Evolutionary conservation across 2,888 invertebrate genomes (phyloP).

Genomic region (Catocala nupta): DNA sequence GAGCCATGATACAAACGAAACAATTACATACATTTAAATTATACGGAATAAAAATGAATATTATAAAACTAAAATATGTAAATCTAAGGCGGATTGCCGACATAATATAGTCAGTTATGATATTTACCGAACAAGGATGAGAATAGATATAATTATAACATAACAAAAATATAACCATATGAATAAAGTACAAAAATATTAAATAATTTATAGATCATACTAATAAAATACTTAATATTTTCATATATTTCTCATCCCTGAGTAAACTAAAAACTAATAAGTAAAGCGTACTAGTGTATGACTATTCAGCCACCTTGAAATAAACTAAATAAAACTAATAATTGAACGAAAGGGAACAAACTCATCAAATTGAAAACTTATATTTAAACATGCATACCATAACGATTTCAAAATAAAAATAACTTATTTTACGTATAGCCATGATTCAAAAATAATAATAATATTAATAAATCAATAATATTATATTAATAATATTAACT

Average conservation of each 20-base stretch:
- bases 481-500: too few relatives aligned
- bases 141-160: constrained; percentile 9
- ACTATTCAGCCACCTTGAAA: constrained; percentile 59
- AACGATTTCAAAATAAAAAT: constrained; percentile 22
- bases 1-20: not conserved
- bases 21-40: constrained; percentile 1
- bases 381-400: constrained; percentile 22
- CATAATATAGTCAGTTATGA: constrained; percentile 39
- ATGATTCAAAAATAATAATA: not conserved
- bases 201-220: not conserved
- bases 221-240: not conserved
- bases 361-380: constrained; percentile 47
- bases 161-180: not conserved
- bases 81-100: constrained; percentile 72
- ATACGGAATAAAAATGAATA: constrained; percentile 2
- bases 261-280: constrained; percentile 23
- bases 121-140: constrained; percentile 30
- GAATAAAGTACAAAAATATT: not conserved
- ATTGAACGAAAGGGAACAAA: constrained; percentile 80
- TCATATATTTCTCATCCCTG: constrained; percentile 19
- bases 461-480: too few relatives aligned
- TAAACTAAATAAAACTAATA: constrained; percentile 69
- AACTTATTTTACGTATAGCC: not conserved
- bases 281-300: constrained; percentile 42
- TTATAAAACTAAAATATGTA: constrained; percentile 10